Percentiles rank a stretch among this genome's conserved stretches.
Conservation (phyloP, 2,797 vertebrate genomes). For the Molothrus aeneus region DNA sequence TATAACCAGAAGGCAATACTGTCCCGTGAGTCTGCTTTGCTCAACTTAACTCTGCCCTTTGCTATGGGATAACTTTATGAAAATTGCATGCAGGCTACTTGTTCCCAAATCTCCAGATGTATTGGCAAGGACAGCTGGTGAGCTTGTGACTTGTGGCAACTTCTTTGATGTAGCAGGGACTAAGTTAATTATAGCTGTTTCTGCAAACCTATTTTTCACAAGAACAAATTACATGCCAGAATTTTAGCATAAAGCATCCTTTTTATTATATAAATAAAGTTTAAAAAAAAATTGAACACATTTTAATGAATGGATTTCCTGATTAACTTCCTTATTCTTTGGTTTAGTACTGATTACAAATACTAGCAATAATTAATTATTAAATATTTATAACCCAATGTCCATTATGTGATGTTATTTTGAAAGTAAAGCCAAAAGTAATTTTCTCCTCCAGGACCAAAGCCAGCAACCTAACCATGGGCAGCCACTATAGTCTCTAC, state of each 20-base stretch:
- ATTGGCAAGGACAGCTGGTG: background rate
- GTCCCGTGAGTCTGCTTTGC: background rate
- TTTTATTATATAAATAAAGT: background rate
- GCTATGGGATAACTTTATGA: background rate
- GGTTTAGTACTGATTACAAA: background rate
- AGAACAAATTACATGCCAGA: background rate
- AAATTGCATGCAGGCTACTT: background rate
- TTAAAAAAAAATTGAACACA: background rate
- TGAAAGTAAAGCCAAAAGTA: background rate
- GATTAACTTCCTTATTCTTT: background rate
- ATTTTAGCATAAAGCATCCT: background rate
- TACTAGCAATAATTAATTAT: background rate
- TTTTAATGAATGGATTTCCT: background rate
- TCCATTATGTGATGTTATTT: background rate
- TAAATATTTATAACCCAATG: background rate
- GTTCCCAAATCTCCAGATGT: background rate
- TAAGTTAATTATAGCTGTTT: background rate
- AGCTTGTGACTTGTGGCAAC: background rate
- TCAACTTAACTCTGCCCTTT: background rate
- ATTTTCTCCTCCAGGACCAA: background rate
- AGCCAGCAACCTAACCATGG: background rate
- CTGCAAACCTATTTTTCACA: background rate
- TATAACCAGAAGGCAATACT: background rate
- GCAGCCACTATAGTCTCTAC: background rate
- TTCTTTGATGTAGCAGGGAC: background rate